A percentile compares a stretch with the other conserved stretches of the same genome.
Evolutionary conservation across 1,140 invertebrate genomes (phyloP).

Genomic region (Fopius arisanus): DNA sequence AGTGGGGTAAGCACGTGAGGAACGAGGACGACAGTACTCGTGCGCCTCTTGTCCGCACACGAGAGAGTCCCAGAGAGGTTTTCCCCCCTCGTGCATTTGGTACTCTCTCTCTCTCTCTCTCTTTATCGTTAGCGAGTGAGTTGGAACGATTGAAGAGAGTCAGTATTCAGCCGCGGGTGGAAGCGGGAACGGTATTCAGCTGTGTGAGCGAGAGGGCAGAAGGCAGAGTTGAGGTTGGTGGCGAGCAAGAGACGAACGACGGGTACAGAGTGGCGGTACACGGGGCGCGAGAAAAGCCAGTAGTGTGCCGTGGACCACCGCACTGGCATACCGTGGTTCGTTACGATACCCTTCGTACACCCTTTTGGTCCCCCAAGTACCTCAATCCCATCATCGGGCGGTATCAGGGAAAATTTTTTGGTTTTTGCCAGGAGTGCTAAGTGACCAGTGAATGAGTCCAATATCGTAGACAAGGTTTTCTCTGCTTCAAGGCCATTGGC

Average conservation of each 20-base stretch:
- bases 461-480: too few relatives aligned
- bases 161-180: slow-evolving; percentile 20
- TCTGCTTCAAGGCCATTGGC: too few relatives aligned
- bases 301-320: slow-evolving; percentile 67
- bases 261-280: slow-evolving; percentile 62
- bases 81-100: slow-evolving; percentile 5
- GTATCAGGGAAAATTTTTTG: slow-evolving; percentile 35
- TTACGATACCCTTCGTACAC: slow-evolving; percentile 59
- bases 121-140: slow-evolving; percentile 37
- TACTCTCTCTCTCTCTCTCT: too few relatives aligned
- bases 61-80: slow-evolving; percentile 20
- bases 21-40: slow-evolving; percentile 33
- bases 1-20: slow-evolving; percentile 33
- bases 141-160: slow-evolving; percentile 35
- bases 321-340: slow-evolving; percentile 65
- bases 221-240: slow-evolving; percentile 18
- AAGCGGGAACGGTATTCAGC: slow-evolving; percentile 8
- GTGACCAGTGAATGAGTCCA: too few relatives aligned
- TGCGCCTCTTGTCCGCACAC: slow-evolving; percentile 36
- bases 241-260: slow-evolving; percentile 51
- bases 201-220: slow-evolving; percentile 20
- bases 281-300: slow-evolving; percentile 65
- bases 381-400: neutral
- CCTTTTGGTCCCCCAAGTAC: neutral
- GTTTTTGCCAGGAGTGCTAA: too few relatives aligned